A percentile compares a stretch with the other conserved stretches of the same genome.
Evolutionary conservation across 1,140 invertebrate species (phyloP).

Genomic region (Drosophila pseudoananassae): DNA sequence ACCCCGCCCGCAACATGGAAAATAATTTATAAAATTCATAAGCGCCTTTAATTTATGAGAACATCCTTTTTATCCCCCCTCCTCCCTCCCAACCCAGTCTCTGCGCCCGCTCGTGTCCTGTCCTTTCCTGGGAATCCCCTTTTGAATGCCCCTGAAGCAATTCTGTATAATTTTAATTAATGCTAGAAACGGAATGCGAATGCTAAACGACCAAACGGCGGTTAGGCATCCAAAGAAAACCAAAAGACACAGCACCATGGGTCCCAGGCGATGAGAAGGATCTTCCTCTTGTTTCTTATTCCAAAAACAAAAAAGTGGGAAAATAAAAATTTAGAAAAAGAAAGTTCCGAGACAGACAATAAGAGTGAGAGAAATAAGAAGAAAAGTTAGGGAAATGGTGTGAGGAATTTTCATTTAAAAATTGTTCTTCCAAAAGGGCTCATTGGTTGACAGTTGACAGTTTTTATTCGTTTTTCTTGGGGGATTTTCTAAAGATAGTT

Average conservation of each 20-base stretch:
- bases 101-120: neutral
- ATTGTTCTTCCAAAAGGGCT: slow-evolving; percentile 17
- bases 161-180: slow-evolving; percentile 78
- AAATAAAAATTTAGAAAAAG: slow-evolving; percentile 1
- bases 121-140: slow-evolving; percentile 18
- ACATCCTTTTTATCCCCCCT: slow-evolving; percentile 20
- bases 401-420: slow-evolving; percentile 42
- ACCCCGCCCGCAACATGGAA: slow-evolving; percentile 42
- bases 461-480: slow-evolving; percentile 13
- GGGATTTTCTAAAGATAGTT: neutral
- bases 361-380: neutral
- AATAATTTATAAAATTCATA: slow-evolving; percentile 82
- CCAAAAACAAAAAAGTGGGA: neutral
- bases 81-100: neutral
- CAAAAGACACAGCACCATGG: slow-evolving; percentile 20
- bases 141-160: slow-evolving; percentile 36
- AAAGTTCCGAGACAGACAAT: slow-evolving; percentile 50
- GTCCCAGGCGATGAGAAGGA: slow-evolving; percentile 19
- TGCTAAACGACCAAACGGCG: slow-evolving; percentile 44
- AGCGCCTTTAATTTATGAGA: slow-evolving; percentile 78
- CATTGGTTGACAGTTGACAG: slow-evolving; percentile 24
- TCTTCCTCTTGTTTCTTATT: too few relatives aligned
- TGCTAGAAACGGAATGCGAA: slow-evolving; percentile 70
- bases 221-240: slow-evolving; percentile 17
- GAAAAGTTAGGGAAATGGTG: slow-evolving; percentile 4